Evolutionary conservation across 1,140 invertebrate genomes (phyloP).

Genomic region (Apis cerana): DNA sequence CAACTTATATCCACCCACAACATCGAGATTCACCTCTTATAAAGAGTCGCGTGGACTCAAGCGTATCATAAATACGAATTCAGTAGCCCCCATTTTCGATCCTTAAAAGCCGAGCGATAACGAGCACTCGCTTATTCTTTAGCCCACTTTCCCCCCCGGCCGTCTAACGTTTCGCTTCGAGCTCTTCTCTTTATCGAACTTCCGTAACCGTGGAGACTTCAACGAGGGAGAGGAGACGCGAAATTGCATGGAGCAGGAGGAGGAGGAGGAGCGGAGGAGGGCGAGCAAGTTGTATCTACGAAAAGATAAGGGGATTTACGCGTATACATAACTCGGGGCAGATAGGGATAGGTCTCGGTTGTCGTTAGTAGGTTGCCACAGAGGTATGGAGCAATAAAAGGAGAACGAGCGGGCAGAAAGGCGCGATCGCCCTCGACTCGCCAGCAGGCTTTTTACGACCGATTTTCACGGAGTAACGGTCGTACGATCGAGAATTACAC

Average conservation of each 20-base stretch:
- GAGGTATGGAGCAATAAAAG: constrained; percentile 73
- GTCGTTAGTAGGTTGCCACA: constrained; percentile 61
- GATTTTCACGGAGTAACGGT: constrained; percentile 75
- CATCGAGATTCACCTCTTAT: too few relatives aligned
- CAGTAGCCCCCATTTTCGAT: too few relatives aligned
- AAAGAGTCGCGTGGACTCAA: too few relatives aligned
- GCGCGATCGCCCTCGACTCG: constrained; percentile 38
- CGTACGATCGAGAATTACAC: constrained; percentile 72
- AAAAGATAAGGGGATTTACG: constrained; percentile 56
- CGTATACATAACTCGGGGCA: constrained; percentile 46
- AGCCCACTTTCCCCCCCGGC: too few relatives aligned
- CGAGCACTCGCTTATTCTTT: too few relatives aligned
- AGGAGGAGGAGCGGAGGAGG: neutral
- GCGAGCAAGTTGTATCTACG: constrained; percentile 23
- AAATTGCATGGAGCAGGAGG: neutral
- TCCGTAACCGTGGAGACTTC: constrained; percentile 20
- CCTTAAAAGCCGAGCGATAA: too few relatives aligned
- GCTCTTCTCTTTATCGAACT: constrained; percentile 10
- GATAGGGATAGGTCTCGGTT: constrained; percentile 61
- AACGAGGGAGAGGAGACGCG: neutral
- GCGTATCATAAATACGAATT: too few relatives aligned
- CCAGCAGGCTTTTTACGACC: constrained; percentile 71
- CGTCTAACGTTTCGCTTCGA: neutral
- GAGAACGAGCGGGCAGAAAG: constrained; percentile 35
- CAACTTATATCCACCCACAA: too few relatives aligned